These are phyloP conservation scores for Solen grandis DNA, from an alignment of 1,140 invertebrate species.

Conservation along the genomic window DNA sequence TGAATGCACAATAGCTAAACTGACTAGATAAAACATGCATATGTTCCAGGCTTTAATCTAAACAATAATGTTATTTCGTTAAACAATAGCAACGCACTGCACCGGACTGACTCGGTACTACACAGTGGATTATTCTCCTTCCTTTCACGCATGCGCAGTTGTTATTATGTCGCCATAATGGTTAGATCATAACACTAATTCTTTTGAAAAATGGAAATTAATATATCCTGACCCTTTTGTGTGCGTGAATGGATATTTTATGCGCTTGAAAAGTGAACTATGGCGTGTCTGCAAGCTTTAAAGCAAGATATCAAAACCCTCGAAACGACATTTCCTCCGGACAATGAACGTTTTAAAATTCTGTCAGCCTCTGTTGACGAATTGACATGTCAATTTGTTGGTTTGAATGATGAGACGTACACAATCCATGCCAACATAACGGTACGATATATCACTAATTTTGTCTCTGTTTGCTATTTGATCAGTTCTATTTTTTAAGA, in stretches of 20 bases:
- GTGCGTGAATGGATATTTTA: slow-evolving; percentile 7
- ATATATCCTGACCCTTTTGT: not conserved
- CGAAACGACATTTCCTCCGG: slow-evolving; percentile 96
- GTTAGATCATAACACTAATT: slow-evolving; percentile 58
- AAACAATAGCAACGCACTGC: too few relatives aligned
- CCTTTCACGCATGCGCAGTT: slow-evolving; percentile 58
- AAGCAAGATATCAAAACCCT: slow-evolving; percentile 99
- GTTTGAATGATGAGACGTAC: slow-evolving; percentile 95
- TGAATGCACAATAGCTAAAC: too few relatives aligned
- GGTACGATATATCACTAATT: slow-evolving; percentile 59
- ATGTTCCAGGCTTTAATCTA: too few relatives aligned
- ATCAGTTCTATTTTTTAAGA: too few relatives aligned
- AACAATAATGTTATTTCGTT: too few relatives aligned
- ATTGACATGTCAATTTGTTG: slow-evolving; percentile 97
- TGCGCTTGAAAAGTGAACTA: slow-evolving; percentile 78
- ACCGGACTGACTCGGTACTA: too few relatives aligned
- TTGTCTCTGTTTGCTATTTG: too few relatives aligned
- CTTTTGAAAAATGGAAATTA: slow-evolving; percentile 22
- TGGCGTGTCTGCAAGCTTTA: slow-evolving; percentile 98
- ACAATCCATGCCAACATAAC: slow-evolving; percentile 99
- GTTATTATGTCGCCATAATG: slow-evolving; percentile 57
- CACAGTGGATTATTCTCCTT: too few relatives aligned
- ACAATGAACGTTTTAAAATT: slow-evolving; percentile 93
- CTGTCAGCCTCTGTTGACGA: slow-evolving; percentile 98
- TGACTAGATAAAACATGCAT: too few relatives aligned